phyloP scores from a whole-genome alignment of 2,113 vertebrate genomes.

The Suricata suricatta region DNA sequence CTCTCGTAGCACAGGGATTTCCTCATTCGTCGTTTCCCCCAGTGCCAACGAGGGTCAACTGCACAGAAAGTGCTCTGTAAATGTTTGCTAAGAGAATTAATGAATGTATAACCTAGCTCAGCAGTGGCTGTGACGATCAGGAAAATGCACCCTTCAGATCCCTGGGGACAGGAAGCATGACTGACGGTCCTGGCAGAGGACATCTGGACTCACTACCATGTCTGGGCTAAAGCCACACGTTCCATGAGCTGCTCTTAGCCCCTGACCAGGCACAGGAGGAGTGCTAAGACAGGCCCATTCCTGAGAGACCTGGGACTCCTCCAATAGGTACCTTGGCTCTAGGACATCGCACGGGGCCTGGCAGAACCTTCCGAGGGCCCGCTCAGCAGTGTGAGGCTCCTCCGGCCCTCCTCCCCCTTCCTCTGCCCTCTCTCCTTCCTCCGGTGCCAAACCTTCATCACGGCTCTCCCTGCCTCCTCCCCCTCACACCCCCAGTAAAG shows the following conservation, averaged over 20 bases:
- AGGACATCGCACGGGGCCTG: neutral
- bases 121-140: neutral
- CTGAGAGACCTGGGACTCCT: accelerated
- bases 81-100: neutral
- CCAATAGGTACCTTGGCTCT: neutral
- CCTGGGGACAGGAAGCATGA: neutral
- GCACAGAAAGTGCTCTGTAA: neutral
- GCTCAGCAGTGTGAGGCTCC: neutral
- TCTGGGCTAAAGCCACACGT: neutral
- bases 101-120: neutral
- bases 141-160: neutral
- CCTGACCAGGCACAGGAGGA: accelerated
- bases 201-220: too few relatives aligned
- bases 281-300: neutral
- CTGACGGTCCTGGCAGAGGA: neutral
- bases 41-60: neutral
- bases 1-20: neutral
- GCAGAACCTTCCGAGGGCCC: accelerated
- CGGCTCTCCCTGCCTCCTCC: neutral
- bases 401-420: neutral
- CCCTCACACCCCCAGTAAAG: too few relatives aligned
- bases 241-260: neutral
- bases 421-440: neutral
- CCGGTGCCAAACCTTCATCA: neutral
- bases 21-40: neutral